Percentiles rank a stretch among this genome's conserved stretches.
Evolutionary conservation across 2,888 invertebrate species (phyloP).

Genomic region (Darwinula stevensoni): DNA sequence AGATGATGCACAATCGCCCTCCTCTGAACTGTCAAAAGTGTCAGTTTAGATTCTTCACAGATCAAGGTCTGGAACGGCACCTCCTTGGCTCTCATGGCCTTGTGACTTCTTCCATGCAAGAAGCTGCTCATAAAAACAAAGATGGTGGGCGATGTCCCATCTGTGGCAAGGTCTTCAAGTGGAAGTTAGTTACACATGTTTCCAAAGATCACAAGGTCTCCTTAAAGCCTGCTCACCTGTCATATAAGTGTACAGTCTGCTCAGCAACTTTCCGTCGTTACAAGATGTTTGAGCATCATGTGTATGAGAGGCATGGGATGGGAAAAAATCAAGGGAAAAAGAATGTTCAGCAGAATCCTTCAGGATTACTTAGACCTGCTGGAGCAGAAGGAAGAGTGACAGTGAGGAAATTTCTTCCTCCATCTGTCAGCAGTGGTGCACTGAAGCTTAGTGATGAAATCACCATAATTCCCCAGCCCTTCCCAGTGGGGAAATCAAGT

Average conservation of each 20-base stretch:
- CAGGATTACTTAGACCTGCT: background rate
- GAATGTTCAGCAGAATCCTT: too few species aligned
- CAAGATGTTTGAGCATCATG: slow-evolving; percentile 13
- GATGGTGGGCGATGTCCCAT: slow-evolving; percentile 17
- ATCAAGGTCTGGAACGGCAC: slow-evolving; percentile 22
- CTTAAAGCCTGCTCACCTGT: slow-evolving; percentile 13
- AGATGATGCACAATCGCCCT: slow-evolving; percentile 13
- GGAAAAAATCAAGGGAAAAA: slow-evolving; percentile 8
- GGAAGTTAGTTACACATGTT: slow-evolving; percentile 15
- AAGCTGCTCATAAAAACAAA: slow-evolving; percentile 16
- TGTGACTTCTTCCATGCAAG: slow-evolving; percentile 17
- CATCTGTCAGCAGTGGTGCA: too few species aligned
- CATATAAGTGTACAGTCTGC: slow-evolving; percentile 14
- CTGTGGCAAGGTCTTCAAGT: slow-evolving; percentile 15
- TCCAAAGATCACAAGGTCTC: slow-evolving; percentile 14
- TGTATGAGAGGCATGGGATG: slow-evolving; percentile 13
- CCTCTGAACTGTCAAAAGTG: slow-evolving; percentile 18
- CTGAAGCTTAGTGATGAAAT: background rate
- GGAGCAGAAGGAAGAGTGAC: too few species aligned
- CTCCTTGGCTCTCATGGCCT: slow-evolving; percentile 17
- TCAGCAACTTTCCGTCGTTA: slow-evolving; percentile 13
- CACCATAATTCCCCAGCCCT: slow-evolving; percentile 7
- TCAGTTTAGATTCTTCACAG: slow-evolving; percentile 20
- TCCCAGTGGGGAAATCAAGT: too few species aligned
- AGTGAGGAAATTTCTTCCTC: too few species aligned